phyloP scores from a whole-genome alignment of 37 sponge, comb jelly and placozoan species.

The Haliclona indistincta region DNA sequence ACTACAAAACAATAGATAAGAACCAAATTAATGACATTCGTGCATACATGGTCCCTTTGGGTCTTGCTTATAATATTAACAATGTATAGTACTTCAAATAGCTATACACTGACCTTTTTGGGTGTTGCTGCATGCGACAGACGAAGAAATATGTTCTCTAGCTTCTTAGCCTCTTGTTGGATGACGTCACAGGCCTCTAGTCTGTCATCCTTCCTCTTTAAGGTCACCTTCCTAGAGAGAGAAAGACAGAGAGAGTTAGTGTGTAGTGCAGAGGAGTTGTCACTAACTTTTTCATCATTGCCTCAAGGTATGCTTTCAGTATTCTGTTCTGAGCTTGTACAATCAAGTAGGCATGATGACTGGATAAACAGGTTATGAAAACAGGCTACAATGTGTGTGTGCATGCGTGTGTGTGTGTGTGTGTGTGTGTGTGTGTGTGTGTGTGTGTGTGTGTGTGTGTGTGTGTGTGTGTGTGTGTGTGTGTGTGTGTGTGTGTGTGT shows the following conservation, averaged over 20 bases:
- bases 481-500: too few species aligned
- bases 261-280: neutral
- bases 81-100: too few species aligned
- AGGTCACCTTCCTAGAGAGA: constrained; percentile 45
- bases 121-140: constrained; percentile 69
- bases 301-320: constrained; percentile 45
- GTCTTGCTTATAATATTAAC: too few species aligned
- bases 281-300: constrained; percentile 66
- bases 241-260: neutral
- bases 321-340: constrained; percentile 67
- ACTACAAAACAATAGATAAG: neutral
- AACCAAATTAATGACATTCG: neutral
- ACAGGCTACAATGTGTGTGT: too few species aligned
- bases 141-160: constrained; percentile 41
- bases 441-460: too few species aligned
- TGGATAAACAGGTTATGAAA: constrained; percentile 10
- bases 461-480: too few species aligned
- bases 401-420: too few species aligned
- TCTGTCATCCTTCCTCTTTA: constrained; percentile 70
- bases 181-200: constrained; percentile 40
- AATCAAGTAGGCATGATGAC: constrained; percentile 61
- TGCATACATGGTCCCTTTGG: too few species aligned
- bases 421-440: too few species aligned
- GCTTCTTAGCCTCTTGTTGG: constrained; percentile 39
- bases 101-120: constrained; percentile 20